Evolutionary conservation across 2,888 invertebrate species (phyloP), one percentile per base, ranked within the genome.

Genomic region (Pimpla rufipes): DNA sequence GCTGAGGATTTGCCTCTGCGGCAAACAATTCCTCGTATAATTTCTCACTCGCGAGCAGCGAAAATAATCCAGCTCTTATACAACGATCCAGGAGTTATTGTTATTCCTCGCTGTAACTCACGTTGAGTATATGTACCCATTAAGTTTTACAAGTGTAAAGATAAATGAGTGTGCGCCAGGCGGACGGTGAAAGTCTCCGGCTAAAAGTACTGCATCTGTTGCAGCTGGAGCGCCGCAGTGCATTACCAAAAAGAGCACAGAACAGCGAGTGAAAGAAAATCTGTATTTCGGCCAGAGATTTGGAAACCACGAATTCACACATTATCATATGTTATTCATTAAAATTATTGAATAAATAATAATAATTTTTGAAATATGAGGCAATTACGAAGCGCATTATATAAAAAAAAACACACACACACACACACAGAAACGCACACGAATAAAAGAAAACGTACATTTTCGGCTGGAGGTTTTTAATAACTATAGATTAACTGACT

Each of bases 101-200:
- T 47, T 59, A 18, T 59, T 73, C 35, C 18, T 13, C 23, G 55
- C 37, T 70, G 70, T n/a, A 70, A 37, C 37, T 70, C 37, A 42
- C 70, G 47, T 55, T 11, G n/a, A 11, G 16, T 45, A 35, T 45
- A 45, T 66, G n/a, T 35, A 47, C 10, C 29, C 16, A 47, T 47
- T 23, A n/a, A 29, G 29, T 47, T 59, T 59, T 47, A 59, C 45
- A 59, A 35, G 29, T 35, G n/a, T 29, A 59, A 67, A 13, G 42
- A 76, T 45, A 76, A 55, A 76, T 11, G 71, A 23, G n/a, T 67
- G 59, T 62, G 59, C 40, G 23, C 1, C 42, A 8, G 35, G 16
- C 59, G 37, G 68, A 40, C 68, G 77, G 77, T 77, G 59, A 77
- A 77, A 77, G 77, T 77, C 47, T 59, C 29, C 16, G 16, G 13